These are phyloP conservation scores for Ametastegia equiseti DNA, from an alignment of 2,888 invertebrate species.

Conservation along the genomic window DNA sequence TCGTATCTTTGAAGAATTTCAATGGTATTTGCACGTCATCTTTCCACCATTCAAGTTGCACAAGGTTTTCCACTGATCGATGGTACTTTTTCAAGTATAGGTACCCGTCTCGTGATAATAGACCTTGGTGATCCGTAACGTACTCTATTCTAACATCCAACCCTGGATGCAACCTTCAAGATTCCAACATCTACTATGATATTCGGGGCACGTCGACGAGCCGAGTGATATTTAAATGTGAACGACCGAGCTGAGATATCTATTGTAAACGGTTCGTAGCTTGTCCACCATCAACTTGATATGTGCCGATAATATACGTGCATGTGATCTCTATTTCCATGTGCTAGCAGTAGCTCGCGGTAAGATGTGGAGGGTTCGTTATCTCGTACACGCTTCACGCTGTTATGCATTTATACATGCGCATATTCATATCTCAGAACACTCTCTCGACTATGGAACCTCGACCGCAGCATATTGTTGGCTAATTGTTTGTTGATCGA, in stretches of 20 bases:
- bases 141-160: constrained; percentile 43
- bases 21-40: not conserved
- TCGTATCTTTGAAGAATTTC: not conserved
- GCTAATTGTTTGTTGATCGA: constrained; percentile 34
- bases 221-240: constrained; percentile 63
- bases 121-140: constrained; percentile 1
- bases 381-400: too few species aligned
- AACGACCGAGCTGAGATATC: constrained; percentile 55
- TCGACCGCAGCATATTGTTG: not conserved
- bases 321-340: not conserved
- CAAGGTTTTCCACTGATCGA: not conserved
- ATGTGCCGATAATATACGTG: not conserved
- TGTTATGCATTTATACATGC: too few species aligned
- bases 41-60: not conserved
- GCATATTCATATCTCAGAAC: not conserved
- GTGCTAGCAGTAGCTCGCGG: too few species aligned
- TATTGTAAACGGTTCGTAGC: constrained; percentile 13
- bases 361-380: too few species aligned
- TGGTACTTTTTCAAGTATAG: not conserved
- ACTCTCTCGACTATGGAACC: not conserved
- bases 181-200: constrained; percentile 44
- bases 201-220: constrained; percentile 42
- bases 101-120: not conserved
- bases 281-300: not conserved
- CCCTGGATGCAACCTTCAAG: constrained; percentile 42